Base-by-base conservation (phyloP, 2,888 invertebrate genomes). In the Ariolimax columbianus region DNA sequence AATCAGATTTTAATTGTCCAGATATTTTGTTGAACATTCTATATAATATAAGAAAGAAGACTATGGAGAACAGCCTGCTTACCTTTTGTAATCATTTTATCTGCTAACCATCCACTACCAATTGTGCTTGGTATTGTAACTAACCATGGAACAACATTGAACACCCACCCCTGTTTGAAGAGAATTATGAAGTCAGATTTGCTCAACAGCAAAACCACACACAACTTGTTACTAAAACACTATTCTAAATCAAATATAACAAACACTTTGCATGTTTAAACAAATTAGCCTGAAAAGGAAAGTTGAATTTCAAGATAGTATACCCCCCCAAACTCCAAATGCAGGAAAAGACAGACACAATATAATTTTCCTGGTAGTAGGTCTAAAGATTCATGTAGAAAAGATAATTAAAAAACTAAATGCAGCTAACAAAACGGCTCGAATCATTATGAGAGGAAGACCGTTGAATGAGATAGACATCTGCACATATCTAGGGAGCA, bases 71-170 rank as follows among this genome's bases (percentile, higher is more conserved):
- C 19, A 30, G 75, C 11, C n/a, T 36, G 9, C 87, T 86, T 88
- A 93, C 94, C 94, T 88, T 89, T 92, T 11, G 88, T 88, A 55
- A 96, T 94, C 88, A 96, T 94, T 82, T 93, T 93, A 75, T 96
- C 95, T 0, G 96, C 96, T 36, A 96, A 90, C 90, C 95, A 95
- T 90, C 96, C 96, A 77, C 96, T 96, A 75, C 96, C 93, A 86
- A 96, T 95, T 73, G 96, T 96, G 86, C 95, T 95, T 23, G 96
- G 95, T 75, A 96, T 95, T 83, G 96, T 94, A 3, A 96, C 95
- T 47, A 96, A 89, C 95, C 96, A 96, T 0, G 96, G 96, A 79
- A 96, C 95, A 93, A 96, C 96, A 92, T 96, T 96, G 88, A 96
- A 96, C 75, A 96, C 95, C 96, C 96, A 96, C 73, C 96, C 96